Evolutionary conservation across 2,888 invertebrate genomes (phyloP), one percentile per base, ranked within the genome.

Genomic region (Agrotis puta): DNA sequence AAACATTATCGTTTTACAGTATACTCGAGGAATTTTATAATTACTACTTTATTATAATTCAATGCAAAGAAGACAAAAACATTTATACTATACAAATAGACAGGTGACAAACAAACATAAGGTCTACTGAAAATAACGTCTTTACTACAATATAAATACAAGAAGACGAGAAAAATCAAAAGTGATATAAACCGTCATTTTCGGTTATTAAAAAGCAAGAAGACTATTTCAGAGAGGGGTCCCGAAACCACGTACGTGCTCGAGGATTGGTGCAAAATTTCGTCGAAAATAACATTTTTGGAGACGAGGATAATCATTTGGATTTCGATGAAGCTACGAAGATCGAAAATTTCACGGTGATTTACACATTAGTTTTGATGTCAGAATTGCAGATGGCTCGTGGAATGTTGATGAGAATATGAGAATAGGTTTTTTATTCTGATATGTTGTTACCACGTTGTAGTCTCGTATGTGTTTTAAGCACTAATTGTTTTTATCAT

Each of bases 121-220:
- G 6, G 6, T 6, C 33, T 6, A 2, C 9, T 9, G n/a, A 27
- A 54, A 50, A 33, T 48, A 48, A 2, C 16, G 24, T 64, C 39
- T 65, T 64, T 56, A 6, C n/a, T 33, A 70, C 66, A 51, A 13
- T 9, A 64, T 27, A 73, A 48, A 50, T 33, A 73, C 61, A 66
- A 56, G 71, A 58, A 64, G n/a, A 61, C 27, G 43, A 58, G 56
- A 67, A 77, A 80, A 84, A 77, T 66, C 64, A 73, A 66, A 59
- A 59, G 68, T 45, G 48, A 58, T 80, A 80, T 73, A 81, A 80
- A 73, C 83, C 82, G 81, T 85, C 88, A 88, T 91, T 88, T 85
- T 86, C 88, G 87, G 87, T 91, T 90, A 91, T 91, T 91, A 91
- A 91, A 91, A 90, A 88, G 84, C 85, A 78, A 70, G 81, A 84